phyloP scores from a whole-genome alignment of 2,113 vertebrate genomes.

The Mandrillus leucophaeus region DNA sequence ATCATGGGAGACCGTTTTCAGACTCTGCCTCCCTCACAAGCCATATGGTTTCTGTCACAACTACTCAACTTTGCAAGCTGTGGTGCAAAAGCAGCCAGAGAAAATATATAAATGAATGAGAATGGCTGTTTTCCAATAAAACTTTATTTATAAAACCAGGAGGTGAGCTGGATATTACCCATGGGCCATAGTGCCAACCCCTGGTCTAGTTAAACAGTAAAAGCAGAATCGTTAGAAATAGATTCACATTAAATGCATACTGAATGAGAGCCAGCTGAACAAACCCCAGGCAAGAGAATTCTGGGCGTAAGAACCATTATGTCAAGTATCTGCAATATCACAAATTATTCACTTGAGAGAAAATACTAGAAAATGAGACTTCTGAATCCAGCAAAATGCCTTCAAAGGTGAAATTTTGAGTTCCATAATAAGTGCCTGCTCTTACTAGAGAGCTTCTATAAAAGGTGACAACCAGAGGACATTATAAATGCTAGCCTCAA shows the following conservation, averaged over 20 bases:
- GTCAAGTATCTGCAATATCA: background rate
- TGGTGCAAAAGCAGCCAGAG: background rate
- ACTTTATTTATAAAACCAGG: constrained; percentile 48
- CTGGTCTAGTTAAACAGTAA: background rate
- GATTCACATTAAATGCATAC: background rate
- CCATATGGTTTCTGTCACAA: background rate
- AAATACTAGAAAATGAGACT: background rate
- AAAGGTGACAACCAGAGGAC: background rate
- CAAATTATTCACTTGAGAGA: background rate
- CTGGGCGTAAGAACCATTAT: background rate
- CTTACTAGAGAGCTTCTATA: background rate
- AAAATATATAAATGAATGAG: background rate
- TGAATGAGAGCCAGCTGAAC: background rate
- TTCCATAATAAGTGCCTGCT: background rate
- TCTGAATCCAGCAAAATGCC: background rate
- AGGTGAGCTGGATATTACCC: background rate
- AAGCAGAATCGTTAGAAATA: background rate
- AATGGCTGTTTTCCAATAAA: constrained; percentile 46
- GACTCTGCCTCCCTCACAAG: background rate
- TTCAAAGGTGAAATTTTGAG: background rate
- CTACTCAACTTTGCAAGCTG: background rate
- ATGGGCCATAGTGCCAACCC: background rate
- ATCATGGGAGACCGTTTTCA: background rate
- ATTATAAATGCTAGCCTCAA: background rate
- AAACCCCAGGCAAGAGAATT: background rate